These are phyloP conservation scores for Luehdorfia chinensis DNA, from an alignment of 1,140 invertebrate genomes.

Conservation along the genomic window DNA sequence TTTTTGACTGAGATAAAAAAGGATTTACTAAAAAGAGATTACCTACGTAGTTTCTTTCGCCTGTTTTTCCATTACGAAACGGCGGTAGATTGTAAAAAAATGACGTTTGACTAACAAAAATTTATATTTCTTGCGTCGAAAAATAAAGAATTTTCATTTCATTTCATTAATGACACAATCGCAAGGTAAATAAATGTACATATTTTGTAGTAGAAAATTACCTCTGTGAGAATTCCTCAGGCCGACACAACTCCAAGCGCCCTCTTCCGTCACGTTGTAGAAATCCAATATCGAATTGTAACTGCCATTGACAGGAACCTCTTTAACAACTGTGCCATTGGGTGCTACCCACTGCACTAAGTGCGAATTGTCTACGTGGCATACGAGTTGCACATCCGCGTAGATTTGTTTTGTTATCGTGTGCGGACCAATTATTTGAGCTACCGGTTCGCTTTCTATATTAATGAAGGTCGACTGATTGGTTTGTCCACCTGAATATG, in stretches of 20 bases:
- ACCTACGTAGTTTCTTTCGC: no score
- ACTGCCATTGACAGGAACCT: slow-evolving; percentile 27
- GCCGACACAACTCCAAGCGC: slow-evolving; percentile 50
- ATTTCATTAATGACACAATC: no score
- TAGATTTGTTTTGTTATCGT: slow-evolving; percentile 31
- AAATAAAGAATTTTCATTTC: no score
- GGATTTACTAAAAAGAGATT: no score
- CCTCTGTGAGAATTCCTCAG: slow-evolving; percentile 29
- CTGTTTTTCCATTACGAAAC: no score
- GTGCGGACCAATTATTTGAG: slow-evolving; percentile 53
- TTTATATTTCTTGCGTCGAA: no score
- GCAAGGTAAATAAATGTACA: no score
- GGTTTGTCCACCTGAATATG: slow-evolving; percentile 37
- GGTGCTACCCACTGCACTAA: slow-evolving; percentile 37
- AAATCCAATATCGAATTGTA: slow-evolving; percentile 36
- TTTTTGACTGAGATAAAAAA: no score
- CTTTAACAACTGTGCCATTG: slow-evolving; percentile 24
- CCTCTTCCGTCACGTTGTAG: slow-evolving; percentile 41
- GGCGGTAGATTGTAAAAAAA: no score
- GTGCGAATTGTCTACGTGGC: slow-evolving; percentile 43
- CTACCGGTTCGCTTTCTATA: slow-evolving; percentile 35
- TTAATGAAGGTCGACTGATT: slow-evolving; percentile 38
- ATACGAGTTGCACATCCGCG: slow-evolving; percentile 37
- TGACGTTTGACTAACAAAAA: no score
- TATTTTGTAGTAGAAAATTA: no score